Conservation (phyloP, 2,797 vertebrate species). For the Lutjanus campechanus region DNA sequence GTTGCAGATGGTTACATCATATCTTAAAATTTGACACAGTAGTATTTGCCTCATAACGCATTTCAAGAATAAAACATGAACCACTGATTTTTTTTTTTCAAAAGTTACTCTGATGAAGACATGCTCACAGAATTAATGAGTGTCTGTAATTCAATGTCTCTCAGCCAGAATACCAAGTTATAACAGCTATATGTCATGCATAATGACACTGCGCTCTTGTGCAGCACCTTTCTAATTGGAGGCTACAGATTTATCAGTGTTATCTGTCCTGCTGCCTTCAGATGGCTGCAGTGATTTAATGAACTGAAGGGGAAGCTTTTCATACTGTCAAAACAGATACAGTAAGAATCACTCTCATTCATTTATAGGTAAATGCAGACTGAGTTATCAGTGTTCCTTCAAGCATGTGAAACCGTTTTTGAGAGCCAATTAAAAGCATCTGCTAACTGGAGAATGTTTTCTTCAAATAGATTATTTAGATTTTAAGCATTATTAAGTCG, state of each 20-base stretch:
- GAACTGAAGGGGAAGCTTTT: background rate
- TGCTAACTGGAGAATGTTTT: background rate
- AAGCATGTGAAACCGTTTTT: background rate
- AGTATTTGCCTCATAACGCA: background rate
- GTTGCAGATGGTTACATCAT: conserved; percentile 5
- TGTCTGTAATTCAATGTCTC: background rate
- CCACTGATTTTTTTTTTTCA: background rate
- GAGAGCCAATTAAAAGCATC: background rate
- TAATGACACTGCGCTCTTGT: background rate
- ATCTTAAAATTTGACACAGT: background rate
- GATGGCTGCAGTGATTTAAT: conserved; percentile 10
- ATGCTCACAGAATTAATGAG: background rate
- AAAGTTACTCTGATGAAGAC: background rate
- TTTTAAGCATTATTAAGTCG: background rate
- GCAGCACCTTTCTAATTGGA: background rate
- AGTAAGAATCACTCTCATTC: background rate
- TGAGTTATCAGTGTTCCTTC: background rate
- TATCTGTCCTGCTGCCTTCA: conserved; percentile 7
- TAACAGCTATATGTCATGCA: background rate
- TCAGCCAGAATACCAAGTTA: background rate
- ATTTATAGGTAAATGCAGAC: background rate
- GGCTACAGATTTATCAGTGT: background rate
- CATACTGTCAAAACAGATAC: background rate
- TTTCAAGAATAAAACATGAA: conserved; percentile 7
- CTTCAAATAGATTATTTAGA: background rate